Evolutionary conservation across 1,140 invertebrate species (phyloP), one percentile per base, ranked within the genome.

Genomic region (Pogonognathellus flavescens): DNA sequence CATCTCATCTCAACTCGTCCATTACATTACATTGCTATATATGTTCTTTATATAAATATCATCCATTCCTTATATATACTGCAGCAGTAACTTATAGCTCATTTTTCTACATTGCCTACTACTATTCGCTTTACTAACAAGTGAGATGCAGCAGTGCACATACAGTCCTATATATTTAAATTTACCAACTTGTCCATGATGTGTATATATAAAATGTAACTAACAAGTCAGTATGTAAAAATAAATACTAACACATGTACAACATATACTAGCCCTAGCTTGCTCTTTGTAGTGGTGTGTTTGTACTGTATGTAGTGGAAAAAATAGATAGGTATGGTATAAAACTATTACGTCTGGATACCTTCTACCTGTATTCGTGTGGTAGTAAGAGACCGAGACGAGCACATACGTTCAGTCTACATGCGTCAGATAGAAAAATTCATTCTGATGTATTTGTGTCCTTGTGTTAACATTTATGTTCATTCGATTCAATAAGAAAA

Each of bases 1-100:
- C 70, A 76, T 76, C 70, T 41, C 31, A 41, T 41, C 31, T 76
- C 70, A 76, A 49, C 70, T 76, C 31, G 49, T 31, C 70, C 70
- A 76, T 76, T 16, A 7, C 41, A 6, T 31, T 50, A 3, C 53
- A 13, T 57, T 57, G 31, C 31, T 41, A 6, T 41, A 6, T 6
- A n/a, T 41, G 31, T 41, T 1, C 31, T 41, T 41, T 41, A 41
- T 41, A 41, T 11, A 66, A 66, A 66, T 14, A 25, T 25, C 18
- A 60, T 60, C 22, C 62, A 66, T 25, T 25, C 7, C n/a, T 60
- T 18, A 20, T 11, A 8, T 53, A 53, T 66, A 66, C 22, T 25
- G 25, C 31, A n/a, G n/a, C n/a, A n/a, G n/a, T 41, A 41, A 41
- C 31, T 41, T 41, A 41, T n/a, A 41, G 31, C 6, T 41, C 31